Percentiles rank a stretch among this genome's conserved stretches.
Conservation (phyloP, 2,888 invertebrate species). For the Thymelicus sylvestris region DNA sequence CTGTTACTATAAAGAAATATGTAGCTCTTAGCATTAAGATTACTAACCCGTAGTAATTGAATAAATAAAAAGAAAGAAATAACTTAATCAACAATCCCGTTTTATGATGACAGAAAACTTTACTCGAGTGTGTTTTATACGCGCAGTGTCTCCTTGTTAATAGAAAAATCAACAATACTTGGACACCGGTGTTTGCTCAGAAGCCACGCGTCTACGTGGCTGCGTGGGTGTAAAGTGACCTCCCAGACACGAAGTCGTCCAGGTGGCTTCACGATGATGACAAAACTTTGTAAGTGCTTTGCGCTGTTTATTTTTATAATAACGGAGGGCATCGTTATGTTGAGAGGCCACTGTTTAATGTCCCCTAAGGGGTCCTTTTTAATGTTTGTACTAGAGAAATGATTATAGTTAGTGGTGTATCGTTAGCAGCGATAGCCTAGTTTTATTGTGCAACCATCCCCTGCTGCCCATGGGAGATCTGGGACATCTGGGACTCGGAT, state of each 20-base stretch:
- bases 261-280: constrained; percentile 19
- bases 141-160: constrained; percentile 32
- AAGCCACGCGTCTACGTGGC: constrained; percentile 33
- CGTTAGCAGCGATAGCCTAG: no score
- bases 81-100: neutral
- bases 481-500: no score
- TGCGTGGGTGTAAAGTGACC: constrained; percentile 27
- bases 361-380: neutral
- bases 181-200: constrained; percentile 26
- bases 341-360: constrained; percentile 9
- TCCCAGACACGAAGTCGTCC: constrained; percentile 12
- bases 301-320: constrained; percentile 31
- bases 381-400: neutral
- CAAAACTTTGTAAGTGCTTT: constrained; percentile 28
- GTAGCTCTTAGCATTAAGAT: no score
- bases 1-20: no score
- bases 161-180: constrained; percentile 33
- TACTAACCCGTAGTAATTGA: no score
- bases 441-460: no score
- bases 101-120: constrained; percentile 12
- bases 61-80: no score
- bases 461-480: no score
- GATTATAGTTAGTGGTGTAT: no score
- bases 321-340: constrained; percentile 9
- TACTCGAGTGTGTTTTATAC: constrained; percentile 26